A percentile compares a stretch with the other conserved stretches of the same genome.
These are phyloP conservation scores for Pseudopipra pipra DNA, from an alignment of 2,113 vertebrate genomes.

Conservation along the genomic window DNA sequence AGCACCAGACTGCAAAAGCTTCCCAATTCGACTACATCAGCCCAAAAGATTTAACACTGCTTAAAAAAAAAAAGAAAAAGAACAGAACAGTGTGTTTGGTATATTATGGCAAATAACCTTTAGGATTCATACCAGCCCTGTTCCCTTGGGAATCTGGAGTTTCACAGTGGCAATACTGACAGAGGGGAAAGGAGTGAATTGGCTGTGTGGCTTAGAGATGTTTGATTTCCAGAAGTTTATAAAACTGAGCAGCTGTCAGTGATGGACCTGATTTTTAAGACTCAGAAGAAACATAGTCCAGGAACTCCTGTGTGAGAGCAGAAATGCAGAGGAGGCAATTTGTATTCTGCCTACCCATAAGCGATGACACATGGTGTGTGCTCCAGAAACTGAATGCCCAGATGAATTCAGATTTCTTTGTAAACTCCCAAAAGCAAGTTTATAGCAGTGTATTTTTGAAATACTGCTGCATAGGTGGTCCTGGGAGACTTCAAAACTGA, in stretches of 20 bases:
- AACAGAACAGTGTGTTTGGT: not conserved
- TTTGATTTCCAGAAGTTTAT: not conserved
- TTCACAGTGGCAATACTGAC: not conserved
- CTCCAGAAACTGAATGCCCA: not conserved
- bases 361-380: constrained; percentile 11
- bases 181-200: not conserved
- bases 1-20: not conserved
- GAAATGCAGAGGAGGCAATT: constrained; percentile 22
- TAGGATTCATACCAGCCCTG: not conserved
- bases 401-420: constrained; percentile 3
- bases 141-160: not conserved
- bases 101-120: not conserved
- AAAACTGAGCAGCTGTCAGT: not conserved
- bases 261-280: not conserved
- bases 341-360: not conserved
- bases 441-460: not conserved
- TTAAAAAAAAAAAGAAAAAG: not conserved
- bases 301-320: not conserved
- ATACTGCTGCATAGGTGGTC: not conserved
- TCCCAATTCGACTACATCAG: not conserved
- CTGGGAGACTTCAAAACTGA: not conserved
- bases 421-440: not conserved
- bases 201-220: not conserved
- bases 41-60: not conserved
- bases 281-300: not conserved